Evolutionary conservation across 2,113 vertebrate genomes (phyloP), one percentile per base, ranked within the genome.

Genomic region (Oenanthe oenanthe): DNA sequence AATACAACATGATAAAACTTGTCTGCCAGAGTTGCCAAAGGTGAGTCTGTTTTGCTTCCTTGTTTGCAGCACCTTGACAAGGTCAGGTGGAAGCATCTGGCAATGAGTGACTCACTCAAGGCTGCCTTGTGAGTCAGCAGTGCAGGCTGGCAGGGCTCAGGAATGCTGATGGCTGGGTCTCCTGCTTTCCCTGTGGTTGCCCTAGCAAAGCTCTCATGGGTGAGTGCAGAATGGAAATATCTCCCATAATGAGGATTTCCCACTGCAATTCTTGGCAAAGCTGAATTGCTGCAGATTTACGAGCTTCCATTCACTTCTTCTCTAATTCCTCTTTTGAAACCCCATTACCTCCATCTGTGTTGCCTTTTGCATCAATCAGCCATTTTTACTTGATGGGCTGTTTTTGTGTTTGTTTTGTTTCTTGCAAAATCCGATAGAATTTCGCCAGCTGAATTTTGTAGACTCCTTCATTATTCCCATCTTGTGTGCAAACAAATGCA

Each of bases 401-500:
- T 17, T 92, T 96, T 92, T 58, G 34, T 96, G 87, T 92, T 93
- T 95, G 91, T 90, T 96, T 94, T 84, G 65, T 90, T 88, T 90
- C 72, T 93, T 70, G 47, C 85, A 76, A 88, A 79, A 47, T 92
- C 85, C 5, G 14, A 80, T 71, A 88, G 88, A 85, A 86, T 94
- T 96, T 88, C 17, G 0, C 68, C 92, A 93, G 92, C 78, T 81
- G 88, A 94, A 92, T 94, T 93, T 85, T 88, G 63, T 80, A 77
- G 66, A 43, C 78, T 93, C 85, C 75, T 94, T 96, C 93, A 94
- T 96, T 95, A 95, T 82, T 93, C 82, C 53, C 72, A 80, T 89
- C 84, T 87, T 96, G 94, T 93, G 92, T 96, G 88, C 92, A 96
- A 96, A 97, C 92, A 94, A 88, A 93, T 77, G 75, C 85, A 96